Evolutionary conservation across 2,888 invertebrate species (phyloP).

Genomic region (Cantharis rustica): DNA sequence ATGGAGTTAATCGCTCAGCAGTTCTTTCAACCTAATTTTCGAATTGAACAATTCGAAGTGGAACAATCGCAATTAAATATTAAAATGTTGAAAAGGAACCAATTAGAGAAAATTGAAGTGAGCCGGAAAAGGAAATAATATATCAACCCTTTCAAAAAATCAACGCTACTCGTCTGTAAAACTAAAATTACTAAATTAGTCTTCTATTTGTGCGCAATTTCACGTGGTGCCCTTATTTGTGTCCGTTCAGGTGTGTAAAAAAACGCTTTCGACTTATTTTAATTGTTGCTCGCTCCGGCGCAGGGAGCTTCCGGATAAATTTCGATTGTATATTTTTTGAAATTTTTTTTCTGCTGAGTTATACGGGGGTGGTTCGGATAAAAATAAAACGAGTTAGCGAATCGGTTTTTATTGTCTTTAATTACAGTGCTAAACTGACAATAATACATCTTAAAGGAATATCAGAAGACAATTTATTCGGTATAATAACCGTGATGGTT

Average conservation of each 20-base stretch:
- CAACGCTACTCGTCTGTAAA: constrained; percentile 20
- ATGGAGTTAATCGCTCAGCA: no score
- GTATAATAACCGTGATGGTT: constrained; percentile 36
- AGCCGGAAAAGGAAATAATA: constrained; percentile 26
- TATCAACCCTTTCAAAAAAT: constrained; percentile 22
- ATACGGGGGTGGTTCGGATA: neutral
- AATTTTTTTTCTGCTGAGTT: neutral
- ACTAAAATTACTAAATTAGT: constrained; percentile 6
- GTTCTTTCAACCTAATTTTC: no score
- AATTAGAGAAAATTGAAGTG: constrained; percentile 16
- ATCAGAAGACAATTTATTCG: constrained; percentile 7
- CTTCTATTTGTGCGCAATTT: neutral
- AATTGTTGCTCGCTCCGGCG: neutral
- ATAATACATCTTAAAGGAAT: constrained; percentile 10
- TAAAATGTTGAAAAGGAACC: neutral
- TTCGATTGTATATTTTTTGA: neutral
- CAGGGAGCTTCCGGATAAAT: neutral
- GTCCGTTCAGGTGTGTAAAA: neutral
- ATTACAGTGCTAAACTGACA: constrained; percentile 13
- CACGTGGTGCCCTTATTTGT: neutral
- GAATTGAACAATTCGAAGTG: neutral
- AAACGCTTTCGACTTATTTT: neutral
- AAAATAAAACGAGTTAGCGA: neutral
- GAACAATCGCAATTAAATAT: neutral
- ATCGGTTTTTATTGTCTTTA: constrained; percentile 9